These are phyloP conservation scores for Macquaria ambigua DNA, from an alignment of 2,113 vertebrate genomes.

Conservation along the genomic window DNA sequence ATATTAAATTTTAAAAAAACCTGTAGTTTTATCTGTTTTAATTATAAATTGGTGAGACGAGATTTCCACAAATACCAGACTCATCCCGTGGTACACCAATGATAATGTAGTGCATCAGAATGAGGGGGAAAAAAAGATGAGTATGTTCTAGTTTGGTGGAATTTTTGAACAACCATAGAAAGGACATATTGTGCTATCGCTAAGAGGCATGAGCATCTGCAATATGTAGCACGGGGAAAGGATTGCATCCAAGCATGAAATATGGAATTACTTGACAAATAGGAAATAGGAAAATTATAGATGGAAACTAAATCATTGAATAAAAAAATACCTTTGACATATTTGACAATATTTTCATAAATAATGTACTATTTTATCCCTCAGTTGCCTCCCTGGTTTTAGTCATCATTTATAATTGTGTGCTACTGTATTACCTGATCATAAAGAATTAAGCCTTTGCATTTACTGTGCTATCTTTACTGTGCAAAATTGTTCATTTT, in stretches of 20 bases:
- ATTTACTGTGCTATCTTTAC: background rate
- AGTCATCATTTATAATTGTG: slow-evolving; percentile 32
- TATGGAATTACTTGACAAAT: slow-evolving; percentile 75
- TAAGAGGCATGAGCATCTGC: slow-evolving; percentile 69
- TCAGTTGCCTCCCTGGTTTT: slow-evolving; percentile 25
- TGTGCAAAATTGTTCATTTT: slow-evolving; percentile 22
- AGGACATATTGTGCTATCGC: slow-evolving; percentile 71
- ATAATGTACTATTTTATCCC: slow-evolving; percentile 43
- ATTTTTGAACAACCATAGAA: slow-evolving; percentile 65
- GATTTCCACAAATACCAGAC: slow-evolving; percentile 37
- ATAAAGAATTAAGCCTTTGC: slow-evolving; percentile 17
- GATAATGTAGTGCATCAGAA: slow-evolving; percentile 46
- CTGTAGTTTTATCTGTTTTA: slow-evolving; percentile 62
- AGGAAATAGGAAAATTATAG: slow-evolving; percentile 65
- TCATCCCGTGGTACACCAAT: background rate
- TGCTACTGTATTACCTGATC: slow-evolving; percentile 34
- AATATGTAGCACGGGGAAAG: slow-evolving; percentile 62
- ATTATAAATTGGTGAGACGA: slow-evolving; percentile 61
- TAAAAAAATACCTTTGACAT: slow-evolving; percentile 36
- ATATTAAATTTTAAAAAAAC: slow-evolving; percentile 64
- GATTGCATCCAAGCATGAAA: slow-evolving; percentile 75
- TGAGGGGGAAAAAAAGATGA: slow-evolving; percentile 18
- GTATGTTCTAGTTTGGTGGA: slow-evolving; percentile 58
- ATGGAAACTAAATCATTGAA: slow-evolving; percentile 71
- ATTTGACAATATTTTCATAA: slow-evolving; percentile 58